Conservation (phyloP, 2,888 invertebrate genomes). For the Pyrrhopygopsis socrates region DNA sequence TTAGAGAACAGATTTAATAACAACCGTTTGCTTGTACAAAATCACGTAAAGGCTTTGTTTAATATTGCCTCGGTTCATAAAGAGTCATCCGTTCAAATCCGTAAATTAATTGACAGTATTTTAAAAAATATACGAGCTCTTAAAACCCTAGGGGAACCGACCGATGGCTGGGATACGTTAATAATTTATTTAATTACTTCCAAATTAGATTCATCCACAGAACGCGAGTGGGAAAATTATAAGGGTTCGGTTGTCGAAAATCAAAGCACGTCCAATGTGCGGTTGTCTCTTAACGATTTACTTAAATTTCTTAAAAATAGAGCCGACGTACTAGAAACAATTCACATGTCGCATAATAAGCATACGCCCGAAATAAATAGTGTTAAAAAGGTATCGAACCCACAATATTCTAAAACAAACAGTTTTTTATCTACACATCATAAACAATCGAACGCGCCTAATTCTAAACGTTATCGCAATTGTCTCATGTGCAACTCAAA, state of each 20-base stretch:
- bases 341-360: slow-evolving; percentile 54
- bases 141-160: slow-evolving; percentile 66
- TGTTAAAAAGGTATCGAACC: neutral
- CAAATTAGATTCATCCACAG: slow-evolving; percentile 76
- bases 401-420: slow-evolving; percentile 44
- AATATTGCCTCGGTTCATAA: slow-evolving; percentile 42
- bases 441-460: slow-evolving; percentile 27
- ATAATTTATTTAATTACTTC: slow-evolving; percentile 72
- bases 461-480: slow-evolving; percentile 46
- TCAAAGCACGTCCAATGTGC: slow-evolving; percentile 1
- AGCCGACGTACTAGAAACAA: slow-evolving; percentile 79
- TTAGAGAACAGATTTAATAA: slow-evolving; percentile 68
- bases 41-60: slow-evolving; percentile 65
- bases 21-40: slow-evolving; percentile 58
- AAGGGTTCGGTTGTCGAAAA: slow-evolving; percentile 41
- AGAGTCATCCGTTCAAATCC: slow-evolving; percentile 68
- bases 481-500: slow-evolving; percentile 66
- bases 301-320: slow-evolving; percentile 74
- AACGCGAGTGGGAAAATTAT: slow-evolving; percentile 79
- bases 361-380: neutral
- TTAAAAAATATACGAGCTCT: slow-evolving; percentile 69
- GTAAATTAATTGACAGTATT: slow-evolving; percentile 72
- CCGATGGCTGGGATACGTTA: slow-evolving; percentile 76
- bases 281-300: slow-evolving; percentile 52
- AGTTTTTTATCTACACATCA: slow-evolving; percentile 61